A percentile compares a stretch with the other conserved stretches of the same genome.
phyloP scores from a whole-genome alignment of 2,797 vertebrate genomes.

The Halcyon smyrnensis region DNA sequence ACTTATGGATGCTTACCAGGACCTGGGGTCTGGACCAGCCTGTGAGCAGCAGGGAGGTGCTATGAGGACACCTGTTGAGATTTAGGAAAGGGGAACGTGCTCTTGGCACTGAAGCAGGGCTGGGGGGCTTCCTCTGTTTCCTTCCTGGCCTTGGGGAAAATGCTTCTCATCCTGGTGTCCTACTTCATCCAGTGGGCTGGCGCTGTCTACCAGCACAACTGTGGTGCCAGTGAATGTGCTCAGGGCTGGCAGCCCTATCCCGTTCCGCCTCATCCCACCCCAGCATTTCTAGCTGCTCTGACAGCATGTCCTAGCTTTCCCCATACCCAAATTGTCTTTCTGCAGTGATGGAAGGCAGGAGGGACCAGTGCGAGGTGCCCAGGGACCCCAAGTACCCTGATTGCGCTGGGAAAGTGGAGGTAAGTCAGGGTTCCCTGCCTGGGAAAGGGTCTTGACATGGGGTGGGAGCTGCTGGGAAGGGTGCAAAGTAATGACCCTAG shows the following conservation, averaged over 20 bases:
- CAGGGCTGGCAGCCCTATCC: background rate
- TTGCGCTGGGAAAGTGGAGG: constrained; percentile 93
- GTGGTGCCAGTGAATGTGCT: fast-evolving
- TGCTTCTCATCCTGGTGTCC: background rate
- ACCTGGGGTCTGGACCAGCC: background rate
- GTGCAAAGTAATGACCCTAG: background rate
- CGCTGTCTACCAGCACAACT: background rate
- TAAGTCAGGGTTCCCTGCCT: constrained; percentile 71
- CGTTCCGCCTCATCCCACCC: background rate
- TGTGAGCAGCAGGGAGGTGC: background rate
- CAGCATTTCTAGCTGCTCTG: fast-evolving
- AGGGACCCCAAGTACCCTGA: constrained; percentile 92
- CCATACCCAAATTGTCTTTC: background rate
- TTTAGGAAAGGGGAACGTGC: fast-evolving
- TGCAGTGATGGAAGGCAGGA: constrained; percentile 83
- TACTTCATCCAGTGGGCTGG: background rate
- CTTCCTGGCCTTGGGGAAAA: background rate
- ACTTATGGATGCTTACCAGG: background rate
- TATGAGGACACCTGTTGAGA: background rate
- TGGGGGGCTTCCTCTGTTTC: background rate
- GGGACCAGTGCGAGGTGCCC: constrained; percentile 91
- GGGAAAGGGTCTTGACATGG: background rate
- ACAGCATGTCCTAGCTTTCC: background rate
- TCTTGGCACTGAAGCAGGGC: fast-evolving
- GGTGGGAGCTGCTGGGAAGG: background rate